These are phyloP conservation scores for Bungarus multicinctus DNA, from an alignment of 2,113 vertebrate genomes.

Conservation along the genomic window DNA sequence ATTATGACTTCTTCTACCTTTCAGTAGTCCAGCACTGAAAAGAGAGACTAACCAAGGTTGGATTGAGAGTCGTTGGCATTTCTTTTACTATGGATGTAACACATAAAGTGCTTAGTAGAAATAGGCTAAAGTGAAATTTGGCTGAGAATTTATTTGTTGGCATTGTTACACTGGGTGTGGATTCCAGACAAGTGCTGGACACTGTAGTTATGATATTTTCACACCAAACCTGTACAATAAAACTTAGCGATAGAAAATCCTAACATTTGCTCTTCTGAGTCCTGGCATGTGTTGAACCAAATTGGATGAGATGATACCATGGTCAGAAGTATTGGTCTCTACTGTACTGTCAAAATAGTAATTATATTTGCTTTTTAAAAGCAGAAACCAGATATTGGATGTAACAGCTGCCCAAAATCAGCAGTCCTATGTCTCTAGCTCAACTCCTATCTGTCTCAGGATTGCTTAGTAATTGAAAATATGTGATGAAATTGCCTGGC, in stretches of 20 bases:
- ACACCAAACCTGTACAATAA: not conserved
- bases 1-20: not conserved
- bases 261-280: not conserved
- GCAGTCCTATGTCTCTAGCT: not conserved
- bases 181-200: not conserved
- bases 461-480: not conserved
- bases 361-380: not conserved
- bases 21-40: not conserved
- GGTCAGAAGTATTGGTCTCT: not conserved
- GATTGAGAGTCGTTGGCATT: not conserved
- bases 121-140: not conserved
- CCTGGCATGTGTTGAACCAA: not conserved
- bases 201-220: not conserved
- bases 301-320: not conserved
- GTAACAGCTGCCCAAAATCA: not conserved
- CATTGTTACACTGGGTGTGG: not conserved
- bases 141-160: not conserved
- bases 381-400: not conserved
- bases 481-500: not conserved
- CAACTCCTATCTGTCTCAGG: not conserved
- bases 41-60: not conserved
- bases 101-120: not conserved
- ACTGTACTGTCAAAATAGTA: not conserved
- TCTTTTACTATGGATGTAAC: not conserved
- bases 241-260: not conserved